phyloP scores from a whole-genome alignment of 2,113 vertebrate species.

The Planiliza haematocheilus region DNA sequence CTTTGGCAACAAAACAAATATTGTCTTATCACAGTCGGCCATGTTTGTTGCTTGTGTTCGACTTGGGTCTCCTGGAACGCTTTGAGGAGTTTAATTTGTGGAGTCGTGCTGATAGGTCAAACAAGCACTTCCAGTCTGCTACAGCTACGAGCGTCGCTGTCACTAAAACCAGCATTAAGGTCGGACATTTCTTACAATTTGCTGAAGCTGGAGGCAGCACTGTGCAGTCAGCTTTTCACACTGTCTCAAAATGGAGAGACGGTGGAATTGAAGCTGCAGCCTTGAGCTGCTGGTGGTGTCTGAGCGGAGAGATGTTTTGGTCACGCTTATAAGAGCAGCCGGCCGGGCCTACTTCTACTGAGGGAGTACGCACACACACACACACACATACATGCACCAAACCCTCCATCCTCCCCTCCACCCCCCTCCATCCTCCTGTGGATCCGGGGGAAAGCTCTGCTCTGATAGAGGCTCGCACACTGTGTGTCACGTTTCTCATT shows the following conservation, averaged over 20 bases:
- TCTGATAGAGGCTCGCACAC: slow-evolving; percentile 19
- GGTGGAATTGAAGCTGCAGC: background rate
- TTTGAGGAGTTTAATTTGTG: slow-evolving; percentile 17
- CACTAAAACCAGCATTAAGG: background rate
- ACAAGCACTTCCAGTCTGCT: slow-evolving; percentile 24
- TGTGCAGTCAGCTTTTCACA: background rate
- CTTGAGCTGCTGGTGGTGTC: background rate
- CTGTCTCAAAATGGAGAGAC: background rate
- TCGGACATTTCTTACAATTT: slow-evolving; percentile 17
- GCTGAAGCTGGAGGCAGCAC: slow-evolving; percentile 14
- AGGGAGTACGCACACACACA: background rate
- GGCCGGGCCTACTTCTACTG: background rate
- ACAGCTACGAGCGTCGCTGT: background rate
- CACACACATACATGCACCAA: too few species aligned
- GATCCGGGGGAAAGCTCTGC: background rate
- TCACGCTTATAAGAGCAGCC: background rate
- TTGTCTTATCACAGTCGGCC: too few species aligned
- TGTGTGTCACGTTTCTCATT: slow-evolving; percentile 52
- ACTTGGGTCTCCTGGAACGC: too few species aligned
- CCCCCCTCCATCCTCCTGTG: background rate
- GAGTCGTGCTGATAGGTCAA: slow-evolving; percentile 20
- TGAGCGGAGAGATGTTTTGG: background rate
- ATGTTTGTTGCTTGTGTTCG: too few species aligned
- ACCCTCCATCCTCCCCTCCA: too few species aligned
- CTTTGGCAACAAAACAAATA: too few species aligned